These are phyloP conservation scores for Denticeps clupeoides DNA, from an alignment of 2,797 vertebrate genomes.

Conservation along the genomic window DNA sequence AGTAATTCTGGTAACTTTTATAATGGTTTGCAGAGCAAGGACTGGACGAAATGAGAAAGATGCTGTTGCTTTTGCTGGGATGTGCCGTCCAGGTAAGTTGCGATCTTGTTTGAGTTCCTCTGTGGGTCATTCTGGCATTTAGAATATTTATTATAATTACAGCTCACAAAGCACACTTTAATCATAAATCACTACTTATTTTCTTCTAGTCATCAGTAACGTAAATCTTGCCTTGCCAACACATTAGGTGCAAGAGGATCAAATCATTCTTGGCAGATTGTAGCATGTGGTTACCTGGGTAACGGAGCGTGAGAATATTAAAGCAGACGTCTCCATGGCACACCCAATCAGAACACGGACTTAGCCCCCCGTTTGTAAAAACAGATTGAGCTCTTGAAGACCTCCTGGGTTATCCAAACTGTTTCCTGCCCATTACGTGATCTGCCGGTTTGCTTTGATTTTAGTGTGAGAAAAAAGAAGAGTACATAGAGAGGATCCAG, in stretches of 20 bases:
- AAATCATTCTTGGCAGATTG: too few relatives aligned
- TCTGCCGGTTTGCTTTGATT: slow-evolving; percentile 21
- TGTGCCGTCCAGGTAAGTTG: slow-evolving; percentile 86
- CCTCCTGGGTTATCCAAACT: slow-evolving; percentile 11
- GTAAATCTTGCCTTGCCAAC: too few relatives aligned
- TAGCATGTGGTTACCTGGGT: too few relatives aligned
- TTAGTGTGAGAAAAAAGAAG: slow-evolving; percentile 94
- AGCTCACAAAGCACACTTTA: too few relatives aligned
- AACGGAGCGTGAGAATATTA: too few relatives aligned
- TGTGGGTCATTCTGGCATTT: background rate
- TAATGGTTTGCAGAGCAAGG: slow-evolving; percentile 70
- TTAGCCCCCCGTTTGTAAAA: background rate
- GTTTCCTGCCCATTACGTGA: background rate
- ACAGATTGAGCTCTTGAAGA: slow-evolving; percentile 8
- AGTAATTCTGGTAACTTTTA: too few relatives aligned
- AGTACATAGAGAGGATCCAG: slow-evolving; percentile 94
- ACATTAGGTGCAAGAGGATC: too few relatives aligned
- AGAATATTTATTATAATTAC: background rate
- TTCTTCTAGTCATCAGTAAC: too few relatives aligned
- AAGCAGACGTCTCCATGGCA: too few relatives aligned
- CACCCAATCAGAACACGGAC: background rate
- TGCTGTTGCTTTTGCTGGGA: slow-evolving; percentile 83
- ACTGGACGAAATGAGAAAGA: slow-evolving; percentile 85
- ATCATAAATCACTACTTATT: too few relatives aligned
- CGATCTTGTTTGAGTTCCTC: too few relatives aligned